Evolutionary conservation across 2,888 invertebrate species (phyloP).

Genomic region (Xestia ashworthii): DNA sequence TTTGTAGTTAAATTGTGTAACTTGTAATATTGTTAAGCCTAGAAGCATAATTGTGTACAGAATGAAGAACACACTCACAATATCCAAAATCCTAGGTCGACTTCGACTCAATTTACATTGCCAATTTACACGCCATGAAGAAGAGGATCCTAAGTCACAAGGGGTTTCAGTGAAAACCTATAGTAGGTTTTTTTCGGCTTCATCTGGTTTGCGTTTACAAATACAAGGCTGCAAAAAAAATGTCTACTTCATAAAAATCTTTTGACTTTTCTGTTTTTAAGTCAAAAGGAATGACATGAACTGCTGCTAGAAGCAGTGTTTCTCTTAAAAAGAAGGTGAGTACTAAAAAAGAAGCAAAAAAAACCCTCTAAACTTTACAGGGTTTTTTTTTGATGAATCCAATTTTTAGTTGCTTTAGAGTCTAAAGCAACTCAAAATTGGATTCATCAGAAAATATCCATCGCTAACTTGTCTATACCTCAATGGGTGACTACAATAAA

Average conservation of each 20-base stretch:
- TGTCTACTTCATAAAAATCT: not conserved
- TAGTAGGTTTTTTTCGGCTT: not conserved
- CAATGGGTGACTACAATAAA: not conserved
- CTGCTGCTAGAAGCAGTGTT: not conserved
- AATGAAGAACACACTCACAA: slow-evolving; percentile 7
- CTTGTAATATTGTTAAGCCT: slow-evolving; percentile 26
- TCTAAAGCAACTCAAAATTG: not conserved
- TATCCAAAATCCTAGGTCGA: not conserved
- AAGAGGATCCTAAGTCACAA: not conserved
- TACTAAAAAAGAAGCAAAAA: not conserved
- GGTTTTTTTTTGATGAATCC: too few species aligned
- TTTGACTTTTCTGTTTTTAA: not conserved
- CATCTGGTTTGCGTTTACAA: not conserved
- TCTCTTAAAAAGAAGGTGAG: not conserved
- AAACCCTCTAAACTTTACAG: too few species aligned
- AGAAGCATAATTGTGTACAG: slow-evolving; percentile 25
- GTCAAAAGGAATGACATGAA: not conserved
- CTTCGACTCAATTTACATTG: not conserved
- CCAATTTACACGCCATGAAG: not conserved
- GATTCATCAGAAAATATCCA: too few species aligned
- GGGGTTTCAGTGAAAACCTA: not conserved
- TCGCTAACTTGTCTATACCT: not conserved
- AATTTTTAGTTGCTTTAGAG: too few species aligned
- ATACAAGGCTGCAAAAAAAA: not conserved
- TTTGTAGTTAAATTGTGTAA: slow-evolving; percentile 21